Evolutionary conservation across 2,888 invertebrate genomes (phyloP).

Genomic region (Drosophila anomalipes): DNA sequence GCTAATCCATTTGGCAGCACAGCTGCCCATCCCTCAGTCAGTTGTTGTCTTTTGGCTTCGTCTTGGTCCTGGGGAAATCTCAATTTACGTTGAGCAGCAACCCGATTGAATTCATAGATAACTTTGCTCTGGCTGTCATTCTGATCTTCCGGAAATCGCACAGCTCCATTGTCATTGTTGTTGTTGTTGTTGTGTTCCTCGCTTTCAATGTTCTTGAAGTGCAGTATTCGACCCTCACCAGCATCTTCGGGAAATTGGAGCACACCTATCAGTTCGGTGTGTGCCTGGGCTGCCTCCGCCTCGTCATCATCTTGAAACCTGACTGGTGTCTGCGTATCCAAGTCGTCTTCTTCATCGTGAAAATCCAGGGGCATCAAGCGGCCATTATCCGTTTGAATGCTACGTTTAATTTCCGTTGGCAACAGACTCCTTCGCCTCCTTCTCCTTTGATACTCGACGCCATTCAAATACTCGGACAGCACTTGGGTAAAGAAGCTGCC

Average conservation of each 20-base stretch:
- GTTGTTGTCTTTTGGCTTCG: conserved; percentile 44
- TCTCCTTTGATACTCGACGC: conserved; percentile 78
- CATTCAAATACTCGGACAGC: conserved; percentile 81
- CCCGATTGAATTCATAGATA: conserved; percentile 74
- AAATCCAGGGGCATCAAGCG: conserved; percentile 68
- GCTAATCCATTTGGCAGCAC: conserved; percentile 63
- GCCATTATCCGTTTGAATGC: conserved; percentile 65
- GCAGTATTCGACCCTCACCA: conserved; percentile 68
- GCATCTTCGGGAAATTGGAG: conserved; percentile 66
- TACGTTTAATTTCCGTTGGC: conserved; percentile 67
- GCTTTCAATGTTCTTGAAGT: conserved; percentile 62
- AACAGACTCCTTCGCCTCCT: conserved; percentile 57
- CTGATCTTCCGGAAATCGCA: conserved; percentile 65
- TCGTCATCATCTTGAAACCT: conserved; percentile 76
- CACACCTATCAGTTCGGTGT: conserved; percentile 70
- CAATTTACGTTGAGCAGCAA: conserved; percentile 71
- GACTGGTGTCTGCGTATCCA: conserved; percentile 67
- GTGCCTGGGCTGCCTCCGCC: conserved; percentile 62
- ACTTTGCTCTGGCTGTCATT: conserved; percentile 37
- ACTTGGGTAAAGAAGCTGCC: conserved; percentile 83
- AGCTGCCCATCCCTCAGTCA: conserved; percentile 57
- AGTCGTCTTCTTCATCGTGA: conserved; percentile 72
- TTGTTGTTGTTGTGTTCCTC: conserved; percentile 45
- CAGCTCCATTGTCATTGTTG: conserved; percentile 27
- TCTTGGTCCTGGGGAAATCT: conserved; percentile 72